A percentile compares a stretch with the other conserved stretches of the same genome.
Evolutionary conservation across 2,113 vertebrate species (phyloP).

Genomic region (Petrocephalus zakoni): DNA sequence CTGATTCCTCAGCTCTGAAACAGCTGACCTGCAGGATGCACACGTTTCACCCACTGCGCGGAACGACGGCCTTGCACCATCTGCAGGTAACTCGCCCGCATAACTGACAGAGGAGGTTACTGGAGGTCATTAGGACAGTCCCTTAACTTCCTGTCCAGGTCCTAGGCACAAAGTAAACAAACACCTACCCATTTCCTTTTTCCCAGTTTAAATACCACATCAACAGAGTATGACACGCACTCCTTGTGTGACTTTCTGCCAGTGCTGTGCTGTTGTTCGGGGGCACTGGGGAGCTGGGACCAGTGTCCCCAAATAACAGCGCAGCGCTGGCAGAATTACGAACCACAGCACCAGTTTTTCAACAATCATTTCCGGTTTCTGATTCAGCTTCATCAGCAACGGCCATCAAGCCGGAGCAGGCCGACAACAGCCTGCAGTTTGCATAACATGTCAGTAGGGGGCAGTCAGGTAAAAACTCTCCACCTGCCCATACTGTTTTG

Average conservation of each 20-base stretch:
- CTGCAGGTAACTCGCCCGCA: background rate
- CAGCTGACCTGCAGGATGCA: constrained; percentile 43
- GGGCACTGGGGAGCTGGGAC: too few relatives aligned
- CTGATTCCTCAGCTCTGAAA: constrained; percentile 59
- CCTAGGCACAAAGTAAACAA: background rate
- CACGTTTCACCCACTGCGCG: background rate
- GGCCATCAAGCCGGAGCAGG: background rate
- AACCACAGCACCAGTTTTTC: background rate
- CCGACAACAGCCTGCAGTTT: background rate
- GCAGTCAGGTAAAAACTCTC: background rate
- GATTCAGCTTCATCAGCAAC: background rate
- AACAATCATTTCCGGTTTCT: background rate
- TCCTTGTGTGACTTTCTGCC: background rate
- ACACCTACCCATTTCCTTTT: background rate
- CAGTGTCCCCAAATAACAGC: background rate
- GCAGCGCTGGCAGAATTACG: background rate
- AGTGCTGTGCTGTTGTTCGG: too few relatives aligned
- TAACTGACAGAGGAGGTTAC: background rate
- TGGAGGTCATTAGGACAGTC: background rate
- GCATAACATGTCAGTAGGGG: background rate
- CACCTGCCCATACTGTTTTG: background rate
- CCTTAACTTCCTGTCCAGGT: background rate
- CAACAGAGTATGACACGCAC: background rate
- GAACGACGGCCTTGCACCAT: background rate
- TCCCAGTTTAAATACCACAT: background rate